Evolutionary conservation across 2,113 vertebrate genomes (phyloP).

Genomic region (Pyxicephalus adspersus): DNA sequence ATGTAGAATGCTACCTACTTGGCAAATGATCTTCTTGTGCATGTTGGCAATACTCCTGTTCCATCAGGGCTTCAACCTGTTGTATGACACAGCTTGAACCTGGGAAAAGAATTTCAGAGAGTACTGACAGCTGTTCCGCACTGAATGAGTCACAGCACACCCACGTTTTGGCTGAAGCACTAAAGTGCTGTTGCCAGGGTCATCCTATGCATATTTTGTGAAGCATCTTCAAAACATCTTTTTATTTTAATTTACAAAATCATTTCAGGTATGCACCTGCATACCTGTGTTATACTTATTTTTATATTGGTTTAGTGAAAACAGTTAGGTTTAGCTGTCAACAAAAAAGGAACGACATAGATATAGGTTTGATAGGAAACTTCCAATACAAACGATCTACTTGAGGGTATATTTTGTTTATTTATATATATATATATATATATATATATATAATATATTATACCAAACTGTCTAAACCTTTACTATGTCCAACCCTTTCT

Average conservation of each 20-base stretch:
- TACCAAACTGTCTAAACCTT: too few species aligned
- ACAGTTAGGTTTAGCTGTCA: too few species aligned
- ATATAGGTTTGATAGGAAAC: too few species aligned
- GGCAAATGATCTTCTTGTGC: conserved; percentile 38
- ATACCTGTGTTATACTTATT: too few species aligned
- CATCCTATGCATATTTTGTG: conserved; percentile 29
- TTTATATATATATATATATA: too few species aligned
- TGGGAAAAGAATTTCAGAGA: conserved; percentile 17
- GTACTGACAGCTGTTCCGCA: conserved; percentile 30
- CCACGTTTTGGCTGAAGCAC: conserved; percentile 31
- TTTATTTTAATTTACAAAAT: conserved; percentile 24
- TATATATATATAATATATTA: too few species aligned
- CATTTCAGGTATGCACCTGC: neutral
- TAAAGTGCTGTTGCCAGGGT: conserved; percentile 21
- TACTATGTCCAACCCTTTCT: too few species aligned
- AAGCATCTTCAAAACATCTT: conserved; percentile 5
- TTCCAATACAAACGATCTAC: too few species aligned
- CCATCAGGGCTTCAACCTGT: conserved; percentile 35
- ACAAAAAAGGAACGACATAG: too few species aligned
- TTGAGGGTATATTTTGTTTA: too few species aligned
- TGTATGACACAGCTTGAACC: conserved; percentile 37
- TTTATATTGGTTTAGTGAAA: too few species aligned
- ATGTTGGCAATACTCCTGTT: conserved; percentile 18
- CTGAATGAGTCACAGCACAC: conserved; percentile 41
- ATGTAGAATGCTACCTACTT: conserved; percentile 43